A percentile compares a stretch with the other conserved stretches of the same genome.
phyloP scores from a whole-genome alignment of 2,113 vertebrate species.

The Dinomys branickii region DNA sequence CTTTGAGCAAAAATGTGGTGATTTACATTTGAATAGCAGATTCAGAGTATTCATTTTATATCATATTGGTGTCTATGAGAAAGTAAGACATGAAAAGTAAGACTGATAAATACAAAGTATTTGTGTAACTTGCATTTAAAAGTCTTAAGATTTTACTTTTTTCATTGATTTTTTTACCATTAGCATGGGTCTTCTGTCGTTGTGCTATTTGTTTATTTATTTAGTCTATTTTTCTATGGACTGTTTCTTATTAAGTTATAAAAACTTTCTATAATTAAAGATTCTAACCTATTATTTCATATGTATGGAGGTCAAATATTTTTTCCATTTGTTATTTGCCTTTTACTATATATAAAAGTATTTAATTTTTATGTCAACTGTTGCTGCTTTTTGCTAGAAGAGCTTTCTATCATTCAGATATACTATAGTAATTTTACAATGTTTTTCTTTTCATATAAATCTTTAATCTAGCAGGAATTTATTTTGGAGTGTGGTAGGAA shows the following conservation, averaged over 20 bases:
- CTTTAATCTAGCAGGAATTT: neutral
- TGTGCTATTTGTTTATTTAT: conserved; percentile 25
- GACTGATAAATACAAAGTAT: neutral
- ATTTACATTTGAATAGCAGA: conserved; percentile 2
- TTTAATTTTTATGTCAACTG: conserved; percentile 14
- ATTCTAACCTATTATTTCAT: neutral
- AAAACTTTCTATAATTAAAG: neutral
- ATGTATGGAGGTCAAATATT: neutral
- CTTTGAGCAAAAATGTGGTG: neutral
- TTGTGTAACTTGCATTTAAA: neutral
- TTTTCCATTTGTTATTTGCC: neutral
- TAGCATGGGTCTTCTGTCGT: neutral
- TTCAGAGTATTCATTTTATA: neutral
- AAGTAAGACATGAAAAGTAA: neutral
- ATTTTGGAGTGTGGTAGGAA: neutral
- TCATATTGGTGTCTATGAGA: neutral
- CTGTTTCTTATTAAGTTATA: conserved; percentile 40
- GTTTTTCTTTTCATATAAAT: conserved; percentile 46
- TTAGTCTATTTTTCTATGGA: neutral
- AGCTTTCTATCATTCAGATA: neutral
- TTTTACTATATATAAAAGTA: neutral
- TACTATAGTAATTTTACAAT: conserved; percentile 23
- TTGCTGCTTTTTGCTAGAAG: conserved; percentile 21
- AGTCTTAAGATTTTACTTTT: neutral
- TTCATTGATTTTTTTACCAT: neutral